A percentile compares a stretch with the other conserved stretches of the same genome.
Conservation (phyloP, 2,113 vertebrate genomes). For the Lathamus discolor region DNA sequence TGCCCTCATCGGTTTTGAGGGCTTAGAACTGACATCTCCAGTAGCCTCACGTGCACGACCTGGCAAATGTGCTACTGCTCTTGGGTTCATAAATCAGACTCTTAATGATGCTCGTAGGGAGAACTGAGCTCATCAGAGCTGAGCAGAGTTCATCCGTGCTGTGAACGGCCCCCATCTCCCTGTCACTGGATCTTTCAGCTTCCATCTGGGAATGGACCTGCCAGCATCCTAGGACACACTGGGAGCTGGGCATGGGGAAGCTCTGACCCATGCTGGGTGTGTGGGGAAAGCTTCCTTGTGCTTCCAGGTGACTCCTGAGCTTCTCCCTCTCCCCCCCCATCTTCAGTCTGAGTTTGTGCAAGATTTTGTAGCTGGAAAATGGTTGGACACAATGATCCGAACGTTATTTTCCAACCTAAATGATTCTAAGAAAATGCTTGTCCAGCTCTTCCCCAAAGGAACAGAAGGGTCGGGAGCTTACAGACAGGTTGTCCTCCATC, state of each 20-base stretch:
- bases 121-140: neutral
- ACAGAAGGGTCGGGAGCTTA: neutral
- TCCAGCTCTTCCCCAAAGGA: neutral
- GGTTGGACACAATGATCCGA: rapidly evolving
- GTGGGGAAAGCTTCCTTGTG: rapidly evolving
- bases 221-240: neutral
- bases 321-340: neutral
- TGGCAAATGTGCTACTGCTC: neutral
- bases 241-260: rapidly evolving
- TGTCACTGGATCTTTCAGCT: rapidly evolving
- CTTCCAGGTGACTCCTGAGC: neutral
- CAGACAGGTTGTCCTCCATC: neutral
- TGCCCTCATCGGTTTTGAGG: neutral
- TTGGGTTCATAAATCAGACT: neutral
- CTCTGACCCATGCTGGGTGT: too few relatives aligned
- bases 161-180: rapidly evolving
- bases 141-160: rapidly evolving
- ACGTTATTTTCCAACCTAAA: neutral
- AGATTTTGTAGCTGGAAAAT: neutral
- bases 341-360: neutral
- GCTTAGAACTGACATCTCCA: neutral
- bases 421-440: neutral
- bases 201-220: too few relatives aligned
- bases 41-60: neutral
- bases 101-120: neutral